Conservation (phyloP, 2,797 vertebrate species). For the Pachyuromys duprasi region DNA sequence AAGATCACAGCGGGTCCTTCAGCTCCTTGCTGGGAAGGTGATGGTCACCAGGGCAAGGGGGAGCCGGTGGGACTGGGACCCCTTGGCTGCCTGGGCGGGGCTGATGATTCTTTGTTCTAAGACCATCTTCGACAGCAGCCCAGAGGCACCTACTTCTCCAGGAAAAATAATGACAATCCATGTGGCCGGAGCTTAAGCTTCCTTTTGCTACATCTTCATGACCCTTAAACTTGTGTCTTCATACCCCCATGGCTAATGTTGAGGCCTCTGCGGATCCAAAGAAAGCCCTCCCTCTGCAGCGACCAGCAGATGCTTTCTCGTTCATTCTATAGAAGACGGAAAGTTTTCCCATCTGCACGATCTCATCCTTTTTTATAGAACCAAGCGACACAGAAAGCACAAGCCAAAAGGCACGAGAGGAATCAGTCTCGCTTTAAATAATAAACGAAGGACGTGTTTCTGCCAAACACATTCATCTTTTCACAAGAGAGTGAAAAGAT, state of each 20-base stretch:
- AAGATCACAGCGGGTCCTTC: background rate
- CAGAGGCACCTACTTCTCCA: background rate
- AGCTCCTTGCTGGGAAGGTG: slow-evolving; percentile 60
- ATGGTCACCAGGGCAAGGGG: accelerated
- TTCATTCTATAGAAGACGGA: background rate
- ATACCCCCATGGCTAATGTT: background rate
- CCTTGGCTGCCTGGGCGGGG: background rate
- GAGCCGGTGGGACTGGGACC: background rate
- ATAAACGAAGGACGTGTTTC: slow-evolving; percentile 40
- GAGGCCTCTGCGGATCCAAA: background rate
- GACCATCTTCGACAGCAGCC: background rate
- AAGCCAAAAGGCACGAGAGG: background rate
- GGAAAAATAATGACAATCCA: background rate
- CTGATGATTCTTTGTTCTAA: background rate
- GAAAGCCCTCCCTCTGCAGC: background rate
- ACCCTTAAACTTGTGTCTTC: background rate
- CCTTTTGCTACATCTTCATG: background rate
- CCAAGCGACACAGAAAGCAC: background rate
- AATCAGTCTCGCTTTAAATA: background rate
- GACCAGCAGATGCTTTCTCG: background rate
- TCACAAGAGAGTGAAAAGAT: background rate
- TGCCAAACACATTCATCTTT: background rate
- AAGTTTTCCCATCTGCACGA: background rate
- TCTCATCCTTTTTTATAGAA: background rate
- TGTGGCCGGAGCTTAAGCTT: background rate